Percentiles rank a stretch among this genome's conserved stretches.
These are phyloP conservation scores for Aptenodytes forsteri DNA, from an alignment of 2,113 vertebrate species.

Conservation along the genomic window DNA sequence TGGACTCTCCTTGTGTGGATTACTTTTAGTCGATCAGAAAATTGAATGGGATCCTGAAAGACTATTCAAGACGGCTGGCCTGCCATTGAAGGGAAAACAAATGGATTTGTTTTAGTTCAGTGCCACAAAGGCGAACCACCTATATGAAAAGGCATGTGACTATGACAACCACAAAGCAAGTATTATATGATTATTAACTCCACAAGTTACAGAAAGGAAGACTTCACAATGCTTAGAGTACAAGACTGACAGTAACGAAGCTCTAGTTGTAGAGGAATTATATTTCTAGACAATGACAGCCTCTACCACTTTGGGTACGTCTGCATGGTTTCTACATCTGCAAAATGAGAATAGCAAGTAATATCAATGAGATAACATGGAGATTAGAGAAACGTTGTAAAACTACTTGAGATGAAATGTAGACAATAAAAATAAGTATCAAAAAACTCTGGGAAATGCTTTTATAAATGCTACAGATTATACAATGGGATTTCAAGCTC, in stretches of 20 bases:
- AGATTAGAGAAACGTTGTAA: background rate
- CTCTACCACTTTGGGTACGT: background rate
- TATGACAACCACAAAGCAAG: background rate
- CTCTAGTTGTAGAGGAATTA: background rate
- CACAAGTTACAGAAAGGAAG: background rate
- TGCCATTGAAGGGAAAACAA: background rate
- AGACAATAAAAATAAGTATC: background rate
- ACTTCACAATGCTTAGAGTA: background rate
- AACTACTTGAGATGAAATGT: background rate
- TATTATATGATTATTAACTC: background rate
- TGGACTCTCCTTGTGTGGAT: background rate
- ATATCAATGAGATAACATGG: background rate
- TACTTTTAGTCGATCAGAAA: background rate
- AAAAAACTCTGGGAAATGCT: background rate
- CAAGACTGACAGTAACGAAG: background rate
- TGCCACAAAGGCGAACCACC: background rate
- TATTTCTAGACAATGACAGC: background rate
- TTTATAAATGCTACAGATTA: background rate
- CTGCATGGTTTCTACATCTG: background rate
- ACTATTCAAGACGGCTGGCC: background rate
- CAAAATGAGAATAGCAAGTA: background rate
- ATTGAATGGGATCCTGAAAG: background rate
- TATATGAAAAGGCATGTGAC: background rate
- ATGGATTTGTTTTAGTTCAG: background rate
- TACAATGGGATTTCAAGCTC: background rate